Evolutionary conservation across 2,113 vertebrate species (phyloP).

Genomic region (Pangasianodon hypophthalmus): DNA sequence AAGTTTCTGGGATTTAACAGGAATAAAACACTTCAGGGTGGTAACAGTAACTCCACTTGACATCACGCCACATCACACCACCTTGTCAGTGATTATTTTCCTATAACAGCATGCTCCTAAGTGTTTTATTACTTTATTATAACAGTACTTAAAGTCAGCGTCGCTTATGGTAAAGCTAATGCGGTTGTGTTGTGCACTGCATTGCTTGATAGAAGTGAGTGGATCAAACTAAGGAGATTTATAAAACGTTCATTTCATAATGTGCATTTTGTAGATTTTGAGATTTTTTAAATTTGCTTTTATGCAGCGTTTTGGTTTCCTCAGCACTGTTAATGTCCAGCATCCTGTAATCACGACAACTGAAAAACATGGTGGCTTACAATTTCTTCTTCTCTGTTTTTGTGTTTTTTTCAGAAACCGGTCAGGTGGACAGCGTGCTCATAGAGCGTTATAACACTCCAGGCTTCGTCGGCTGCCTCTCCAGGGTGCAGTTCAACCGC

Average conservation of each 20-base stretch:
- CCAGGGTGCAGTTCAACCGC: slow-evolving; percentile 89
- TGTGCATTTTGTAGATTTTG: background rate
- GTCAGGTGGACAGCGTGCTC: slow-evolving; percentile 87
- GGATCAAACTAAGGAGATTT: too few relatives aligned
- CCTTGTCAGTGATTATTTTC: too few relatives aligned
- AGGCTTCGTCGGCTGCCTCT: slow-evolving; percentile 92
- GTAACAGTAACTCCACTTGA: background rate
- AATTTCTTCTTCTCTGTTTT: background rate
- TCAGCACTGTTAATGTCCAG: background rate
- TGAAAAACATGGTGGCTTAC: background rate
- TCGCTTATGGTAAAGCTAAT: too few relatives aligned
- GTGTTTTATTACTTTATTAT: background rate
- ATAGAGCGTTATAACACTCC: slow-evolving; percentile 95
- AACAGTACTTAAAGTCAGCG: background rate
- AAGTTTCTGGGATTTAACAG: too few relatives aligned
- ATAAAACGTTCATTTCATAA: too few relatives aligned
- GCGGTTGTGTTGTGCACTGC: too few relatives aligned
- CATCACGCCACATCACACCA: too few relatives aligned
- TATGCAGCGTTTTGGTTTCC: background rate
- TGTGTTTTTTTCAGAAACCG: slow-evolving; percentile 79
- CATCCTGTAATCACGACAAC: background rate
- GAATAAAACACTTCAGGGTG: too few relatives aligned
- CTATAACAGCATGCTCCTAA: background rate
- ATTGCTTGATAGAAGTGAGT: too few relatives aligned
- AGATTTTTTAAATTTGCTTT: background rate